Evolutionary conservation across 2,113 vertebrate species (phyloP), one percentile per base, ranked within the genome.

Genomic region (Sisor rabdophorus): DNA sequence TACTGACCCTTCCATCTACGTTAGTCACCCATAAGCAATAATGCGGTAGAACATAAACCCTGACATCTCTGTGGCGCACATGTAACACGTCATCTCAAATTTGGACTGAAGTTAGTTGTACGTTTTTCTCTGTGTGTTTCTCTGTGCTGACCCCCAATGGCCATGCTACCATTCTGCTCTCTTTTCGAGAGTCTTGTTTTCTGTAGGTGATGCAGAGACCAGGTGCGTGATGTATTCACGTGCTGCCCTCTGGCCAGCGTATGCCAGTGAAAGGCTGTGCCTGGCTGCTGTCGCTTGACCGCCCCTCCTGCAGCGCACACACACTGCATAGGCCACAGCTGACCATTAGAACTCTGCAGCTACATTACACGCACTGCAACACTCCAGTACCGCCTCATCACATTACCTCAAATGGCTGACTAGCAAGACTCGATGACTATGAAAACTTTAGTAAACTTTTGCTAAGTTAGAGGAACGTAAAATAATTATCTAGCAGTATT

Each of bases 241-340:
- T 77, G 75, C 81, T 81, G 72, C 89, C 88, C 90, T 87, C 65
- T 86, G 74, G 69, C 79, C 78, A 78, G 63, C 80, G 75, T 88
- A 88, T 88, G 88, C 95, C 95, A 73, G 97, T 98, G 86, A 98
- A 96, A 73, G 96, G 94, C 81, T 98, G 96, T 1, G 95, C 95
- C 91, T 99, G 96, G 72, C 94, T 95, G 54, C 96, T 98, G 87
- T 98, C 98, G 87, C 94, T 96, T 85, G 95, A 95, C 85, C 95
- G 92, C 86, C 95, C 94, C 76, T 95, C 94, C 95, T 99, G 88
- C 85, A 85, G 90, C 88, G 90, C 88, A 92, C 91, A 92, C 86
- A 91, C 89, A 84, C 80, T 80, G 79, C 88, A 81, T 79, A 77
- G 63, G 60, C 71, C 78, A 75, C 73, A 81, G 78, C 83, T 79